Conservation (phyloP, 2,888 invertebrate species). For the Hedya salicella region DNA sequence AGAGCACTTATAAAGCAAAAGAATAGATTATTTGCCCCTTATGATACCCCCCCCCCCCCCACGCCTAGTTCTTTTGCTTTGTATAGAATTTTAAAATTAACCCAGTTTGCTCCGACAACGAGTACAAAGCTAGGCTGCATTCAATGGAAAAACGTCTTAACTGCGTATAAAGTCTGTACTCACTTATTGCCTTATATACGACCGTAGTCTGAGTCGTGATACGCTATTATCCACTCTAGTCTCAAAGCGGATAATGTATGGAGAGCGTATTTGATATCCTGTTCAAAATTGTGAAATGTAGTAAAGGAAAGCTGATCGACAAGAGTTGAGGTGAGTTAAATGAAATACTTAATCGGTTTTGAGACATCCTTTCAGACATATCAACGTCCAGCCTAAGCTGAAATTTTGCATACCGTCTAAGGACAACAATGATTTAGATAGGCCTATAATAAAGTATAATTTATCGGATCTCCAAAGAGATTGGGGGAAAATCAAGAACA, state of each 20-base stretch:
- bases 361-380: no score
- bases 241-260: slow-evolving; percentile 13
- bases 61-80: slow-evolving; percentile 26
- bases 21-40: slow-evolving; percentile 29
- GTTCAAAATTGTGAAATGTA: neutral
- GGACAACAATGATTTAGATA: no score
- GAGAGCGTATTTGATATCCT: slow-evolving; percentile 14
- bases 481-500: no score
- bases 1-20: slow-evolving; percentile 27
- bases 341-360: neutral
- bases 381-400: no score
- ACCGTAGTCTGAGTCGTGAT: neutral
- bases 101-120: slow-evolving; percentile 19
- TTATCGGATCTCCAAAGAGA: no score
- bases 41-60: slow-evolving; percentile 22
- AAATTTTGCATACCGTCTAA: no score
- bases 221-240: slow-evolving; percentile 10
- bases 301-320: neutral
- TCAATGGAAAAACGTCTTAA: slow-evolving; percentile 12
- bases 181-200: neutral
- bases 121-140: slow-evolving; percentile 8
- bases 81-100: slow-evolving; percentile 38
- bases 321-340: neutral
- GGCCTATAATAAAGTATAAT: no score
- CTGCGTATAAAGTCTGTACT: neutral